phyloP scores from a whole-genome alignment of 2,797 vertebrate species.

The Scarus forsteni region DNA sequence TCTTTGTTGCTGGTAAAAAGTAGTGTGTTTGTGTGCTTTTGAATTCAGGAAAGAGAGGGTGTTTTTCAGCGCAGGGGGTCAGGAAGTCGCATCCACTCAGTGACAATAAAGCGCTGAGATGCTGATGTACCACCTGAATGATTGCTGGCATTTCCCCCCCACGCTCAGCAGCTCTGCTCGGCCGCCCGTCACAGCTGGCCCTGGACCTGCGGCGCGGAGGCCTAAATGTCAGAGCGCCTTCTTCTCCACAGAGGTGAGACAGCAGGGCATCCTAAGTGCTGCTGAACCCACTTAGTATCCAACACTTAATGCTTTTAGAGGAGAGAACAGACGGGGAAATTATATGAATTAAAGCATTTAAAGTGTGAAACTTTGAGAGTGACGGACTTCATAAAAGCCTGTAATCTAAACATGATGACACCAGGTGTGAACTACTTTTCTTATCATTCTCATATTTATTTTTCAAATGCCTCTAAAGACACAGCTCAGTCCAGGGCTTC shows the following conservation, averaged over 20 bases:
- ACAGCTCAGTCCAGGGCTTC: background rate
- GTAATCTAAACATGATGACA: slow-evolving; percentile 49
- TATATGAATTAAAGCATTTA: slow-evolving; percentile 68
- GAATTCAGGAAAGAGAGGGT: slow-evolving; percentile 35
- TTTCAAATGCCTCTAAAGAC: background rate
- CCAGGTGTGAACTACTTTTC: slow-evolving; percentile 20
- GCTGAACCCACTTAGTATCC: slow-evolving; percentile 60
- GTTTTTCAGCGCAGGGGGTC: slow-evolving; percentile 41
- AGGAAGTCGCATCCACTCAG: slow-evolving; percentile 50
- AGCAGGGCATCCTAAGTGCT: slow-evolving; percentile 78
- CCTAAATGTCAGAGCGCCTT: slow-evolving; percentile 87
- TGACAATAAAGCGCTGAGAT: slow-evolving; percentile 59
- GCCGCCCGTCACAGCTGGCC: slow-evolving; percentile 57
- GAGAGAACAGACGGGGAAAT: slow-evolving; percentile 48
- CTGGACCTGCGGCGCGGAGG: slow-evolving; percentile 51
- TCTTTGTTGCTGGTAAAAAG: too few species aligned
- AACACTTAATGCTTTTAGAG: slow-evolving; percentile 60
- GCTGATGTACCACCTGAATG: slow-evolving; percentile 54
- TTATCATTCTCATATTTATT: slow-evolving; percentile 9
- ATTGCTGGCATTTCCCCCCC: slow-evolving; percentile 74
- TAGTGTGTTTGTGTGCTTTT: background rate
- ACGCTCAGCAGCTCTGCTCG: slow-evolving; percentile 30
- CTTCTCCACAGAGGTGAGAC: slow-evolving; percentile 82
- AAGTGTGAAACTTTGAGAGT: slow-evolving; percentile 44
- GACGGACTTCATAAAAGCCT: slow-evolving; percentile 57